Evolutionary conservation across 2,797 vertebrate genomes (phyloP).

Genomic region (Chloroceryle amazona): DNA sequence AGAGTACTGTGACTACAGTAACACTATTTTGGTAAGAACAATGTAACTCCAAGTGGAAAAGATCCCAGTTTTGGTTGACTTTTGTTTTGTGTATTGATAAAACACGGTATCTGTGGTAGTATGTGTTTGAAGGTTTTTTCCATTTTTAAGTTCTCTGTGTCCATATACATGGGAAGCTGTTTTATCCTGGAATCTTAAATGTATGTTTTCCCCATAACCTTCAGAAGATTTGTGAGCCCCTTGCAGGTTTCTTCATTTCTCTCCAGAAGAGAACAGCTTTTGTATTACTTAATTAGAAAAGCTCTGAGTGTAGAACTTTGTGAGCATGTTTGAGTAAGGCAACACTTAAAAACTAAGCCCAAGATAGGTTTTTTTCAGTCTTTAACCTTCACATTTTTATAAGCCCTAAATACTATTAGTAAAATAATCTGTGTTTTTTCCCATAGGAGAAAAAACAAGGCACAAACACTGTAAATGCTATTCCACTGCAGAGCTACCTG

Average conservation of each 20-base stretch:
- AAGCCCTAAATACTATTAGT: not conserved
- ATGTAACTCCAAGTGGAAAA: not conserved
- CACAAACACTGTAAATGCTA: not conserved
- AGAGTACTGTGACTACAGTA: not conserved
- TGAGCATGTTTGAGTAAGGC: not conserved
- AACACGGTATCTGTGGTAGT: not conserved
- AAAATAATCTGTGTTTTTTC: not conserved
- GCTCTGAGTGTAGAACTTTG: not conserved
- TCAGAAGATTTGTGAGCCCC: not conserved
- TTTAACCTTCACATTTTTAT: not conserved
- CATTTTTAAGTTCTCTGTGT: not conserved
- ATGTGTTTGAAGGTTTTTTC: not conserved
- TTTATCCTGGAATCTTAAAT: not conserved
- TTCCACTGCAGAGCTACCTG: not conserved
- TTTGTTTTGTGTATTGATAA: not conserved
- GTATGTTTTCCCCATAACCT: rapidly evolving
- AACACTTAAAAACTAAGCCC: not conserved
- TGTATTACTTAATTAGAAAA: not conserved
- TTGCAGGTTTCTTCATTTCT: not conserved
- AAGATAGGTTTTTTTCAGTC: rapidly evolving
- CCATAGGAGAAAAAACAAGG: not conserved
- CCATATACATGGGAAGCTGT: not conserved
- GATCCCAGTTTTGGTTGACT: not conserved
- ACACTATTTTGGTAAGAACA: not conserved
- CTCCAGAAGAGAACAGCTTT: not conserved